phyloP scores from a whole-genome alignment of 2,113 vertebrate species.

The Catagonus wagneri region DNA sequence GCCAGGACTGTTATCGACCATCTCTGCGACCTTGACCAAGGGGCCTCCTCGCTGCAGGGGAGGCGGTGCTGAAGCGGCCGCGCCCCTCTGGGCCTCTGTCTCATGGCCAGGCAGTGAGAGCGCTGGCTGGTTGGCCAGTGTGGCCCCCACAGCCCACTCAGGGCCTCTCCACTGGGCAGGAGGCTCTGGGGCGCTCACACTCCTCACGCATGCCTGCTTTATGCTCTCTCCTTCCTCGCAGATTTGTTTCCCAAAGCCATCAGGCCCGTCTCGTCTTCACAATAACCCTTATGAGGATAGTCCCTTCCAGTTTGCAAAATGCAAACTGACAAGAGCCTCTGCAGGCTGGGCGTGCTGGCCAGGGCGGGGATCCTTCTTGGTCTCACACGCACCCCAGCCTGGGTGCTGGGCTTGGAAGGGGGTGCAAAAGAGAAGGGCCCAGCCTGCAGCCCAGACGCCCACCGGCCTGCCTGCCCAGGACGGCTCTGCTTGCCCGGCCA shows the following conservation, averaged over 20 bases:
- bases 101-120: neutral
- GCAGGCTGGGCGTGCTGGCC: neutral
- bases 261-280: fast-evolving
- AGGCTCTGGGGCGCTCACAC: fast-evolving
- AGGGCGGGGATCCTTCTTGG: neutral
- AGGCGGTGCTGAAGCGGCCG: neutral
- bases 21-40: neutral
- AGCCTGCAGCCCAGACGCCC: neutral
- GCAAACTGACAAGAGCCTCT: neutral
- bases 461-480: neutral
- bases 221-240: neutral
- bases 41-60: neutral
- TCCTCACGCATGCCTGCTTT: neutral
- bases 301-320: neutral
- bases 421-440: neutral
- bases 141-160: no score
- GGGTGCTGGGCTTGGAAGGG: neutral
- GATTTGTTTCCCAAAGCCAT: neutral
- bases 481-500: neutral
- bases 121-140: neutral
- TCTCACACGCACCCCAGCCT: neutral
- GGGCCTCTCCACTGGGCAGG: neutral
- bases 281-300: neutral
- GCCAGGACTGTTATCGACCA: neutral
- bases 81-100: neutral